Evolutionary conservation across 2,113 vertebrate genomes (phyloP), one percentile per base, ranked within the genome.

Genomic region (Phylloscopus trochilus): DNA sequence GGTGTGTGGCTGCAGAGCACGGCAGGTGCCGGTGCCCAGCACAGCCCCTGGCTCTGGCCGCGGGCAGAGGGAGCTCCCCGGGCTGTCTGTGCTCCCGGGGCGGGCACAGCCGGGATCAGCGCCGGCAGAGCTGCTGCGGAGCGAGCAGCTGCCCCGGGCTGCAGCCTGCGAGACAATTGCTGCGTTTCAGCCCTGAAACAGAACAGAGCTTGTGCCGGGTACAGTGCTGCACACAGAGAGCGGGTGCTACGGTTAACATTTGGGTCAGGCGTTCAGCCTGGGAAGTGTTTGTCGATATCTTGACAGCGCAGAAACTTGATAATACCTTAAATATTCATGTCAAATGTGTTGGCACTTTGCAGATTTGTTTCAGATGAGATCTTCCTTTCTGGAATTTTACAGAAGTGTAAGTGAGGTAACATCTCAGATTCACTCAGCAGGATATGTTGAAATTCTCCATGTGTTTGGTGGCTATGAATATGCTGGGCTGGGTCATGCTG

Each of bases 71-170:
- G 76, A 64, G 73, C 67, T 90, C 73, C 68, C 43, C 8, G 0
- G 23, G 53, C 10, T 33, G 52, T 73, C 67, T 77, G 22, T 77
- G 6, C 89, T 74, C 88, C 51, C 9, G 13, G 53, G 12, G 43
- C 4, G 41, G 53, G 78, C 17, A 44, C 68, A 68, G 81, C 93
- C 80, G 13, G 44, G 93, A 92, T 96, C 89, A 80, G 33, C 6
- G 92, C 87, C 4, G 66, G 14, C 55, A n/a, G 66, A 80, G 75
- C 72, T 75, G 56, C 33, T 89, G 55, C 87, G 41, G 33, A 59
- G 92, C 87, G 69, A 90, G 87, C 94, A 96, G 96, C 96, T 97
- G 95, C 91, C 91, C 49, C 67, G 0, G 89, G 87, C 28, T 59
- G 55, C 31, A 66, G 76, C 58, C n/a, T n/a, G 5, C 2, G 31